Evolutionary conservation across 92 coral and sea anemone species (phyloP), one percentile per base, ranked within the genome.

Genomic region (Anthopleura xanthogrammica): DNA sequence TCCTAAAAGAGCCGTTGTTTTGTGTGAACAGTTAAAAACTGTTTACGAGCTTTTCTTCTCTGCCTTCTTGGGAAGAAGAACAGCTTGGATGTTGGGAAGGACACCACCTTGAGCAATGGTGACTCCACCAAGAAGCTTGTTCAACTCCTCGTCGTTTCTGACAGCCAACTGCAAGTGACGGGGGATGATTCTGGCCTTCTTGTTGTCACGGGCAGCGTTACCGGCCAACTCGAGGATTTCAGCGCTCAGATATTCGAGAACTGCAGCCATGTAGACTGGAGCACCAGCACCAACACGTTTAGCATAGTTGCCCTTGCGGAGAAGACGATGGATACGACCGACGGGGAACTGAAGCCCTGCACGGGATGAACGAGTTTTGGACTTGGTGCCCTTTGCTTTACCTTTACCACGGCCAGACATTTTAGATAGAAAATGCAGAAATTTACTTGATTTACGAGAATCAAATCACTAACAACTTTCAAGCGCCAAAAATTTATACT

Each of bases 31-130:
- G 29, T 62, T 62, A 0, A 22, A 6, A 17, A 62, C 70, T 62
- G 70, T 62, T 62, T 62, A 62, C 3, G 70, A 7, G 80, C 87
- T 80, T 60, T 92, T 92, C 95, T 92, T 92, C 82, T 87, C 95
- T 83, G 95, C 77, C 90, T 92, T 92, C 90, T 92, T 92, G 91
- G 95, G 93, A 80, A 92, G 92, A 83, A 92, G 93, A 40, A 92
- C 95, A 81, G 95, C 95, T 86, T 92, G 95, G 91, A 92, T 92
- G 88, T 90, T 90, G 78, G 90, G 93, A 81, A 90, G 75, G 39
- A 87, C 90, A 87, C 90, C 90, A 75, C 87, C 90, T 73, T 87
- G 90, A 36, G 90, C 87, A 56, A 87, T 87, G 29, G 87, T 87
- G 12, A 87, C 90, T 20, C 90, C 90, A 46, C 79, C 72, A 65